Conservation (phyloP, 2,797 vertebrate species). For the Rousettus madagascariensis region DNA sequence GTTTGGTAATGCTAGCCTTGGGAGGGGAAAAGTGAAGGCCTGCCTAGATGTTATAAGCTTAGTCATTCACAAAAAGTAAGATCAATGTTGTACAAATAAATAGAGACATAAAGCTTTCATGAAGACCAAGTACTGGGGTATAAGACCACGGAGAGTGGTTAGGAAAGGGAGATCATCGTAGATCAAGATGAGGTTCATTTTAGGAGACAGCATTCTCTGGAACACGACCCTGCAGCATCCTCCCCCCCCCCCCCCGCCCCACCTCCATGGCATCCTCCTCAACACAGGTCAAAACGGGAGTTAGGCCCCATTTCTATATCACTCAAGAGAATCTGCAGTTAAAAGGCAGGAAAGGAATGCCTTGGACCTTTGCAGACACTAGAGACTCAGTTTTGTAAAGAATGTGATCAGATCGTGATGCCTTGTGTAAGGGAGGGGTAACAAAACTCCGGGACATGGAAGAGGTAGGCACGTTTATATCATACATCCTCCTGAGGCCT, state of each 20-base stretch:
- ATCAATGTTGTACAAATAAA: neutral
- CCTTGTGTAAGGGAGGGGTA: neutral
- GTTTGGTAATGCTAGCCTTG: neutral
- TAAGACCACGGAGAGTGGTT: neutral
- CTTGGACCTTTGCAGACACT: neutral
- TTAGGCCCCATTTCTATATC: neutral
- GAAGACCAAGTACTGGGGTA: neutral
- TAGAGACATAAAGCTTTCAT: neutral
- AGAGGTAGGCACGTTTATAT: neutral
- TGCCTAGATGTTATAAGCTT: no score
- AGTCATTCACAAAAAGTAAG: neutral
- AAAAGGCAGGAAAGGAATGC: neutral
- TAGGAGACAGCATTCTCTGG: neutral
- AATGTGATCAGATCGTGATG: neutral
- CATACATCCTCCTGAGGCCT: neutral
- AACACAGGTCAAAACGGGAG: rapidly evolving
- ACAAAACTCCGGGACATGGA: neutral
- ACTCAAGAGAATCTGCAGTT: neutral
- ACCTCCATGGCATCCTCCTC: no score
- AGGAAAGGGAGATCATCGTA: neutral
- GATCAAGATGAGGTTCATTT: neutral
- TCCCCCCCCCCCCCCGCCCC: rapidly evolving
- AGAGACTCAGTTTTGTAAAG: neutral
- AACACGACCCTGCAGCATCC: rapidly evolving
- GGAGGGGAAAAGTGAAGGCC: neutral